Percentiles rank a stretch among this genome's conserved stretches.
Evolutionary conservation across 1,140 invertebrate genomes (phyloP).

Genomic region (Teleopsis dalmanni): DNA sequence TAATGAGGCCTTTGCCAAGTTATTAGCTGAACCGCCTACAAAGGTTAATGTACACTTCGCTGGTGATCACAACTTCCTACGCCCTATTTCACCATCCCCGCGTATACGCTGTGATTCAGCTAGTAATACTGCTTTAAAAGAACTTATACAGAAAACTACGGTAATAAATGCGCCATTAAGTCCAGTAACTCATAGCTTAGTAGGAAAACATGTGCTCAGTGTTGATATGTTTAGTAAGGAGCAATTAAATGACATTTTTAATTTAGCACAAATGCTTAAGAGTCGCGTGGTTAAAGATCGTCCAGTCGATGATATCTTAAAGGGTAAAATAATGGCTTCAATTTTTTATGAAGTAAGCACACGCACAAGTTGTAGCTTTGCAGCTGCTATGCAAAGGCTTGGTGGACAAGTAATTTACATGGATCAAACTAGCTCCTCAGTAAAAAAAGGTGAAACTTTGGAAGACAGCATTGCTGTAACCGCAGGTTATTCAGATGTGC

Average conservation of each 20-base stretch:
- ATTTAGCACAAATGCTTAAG: constrained; percentile 83
- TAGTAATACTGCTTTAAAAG: constrained; percentile 44
- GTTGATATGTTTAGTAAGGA: constrained; percentile 86
- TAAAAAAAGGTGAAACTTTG: constrained; percentile 93
- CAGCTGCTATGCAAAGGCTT: constrained; percentile 90
- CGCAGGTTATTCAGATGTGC: constrained; percentile 81
- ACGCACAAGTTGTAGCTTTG: constrained; percentile 91
- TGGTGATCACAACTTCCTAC: constrained; percentile 40
- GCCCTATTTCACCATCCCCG: constrained; percentile 39
- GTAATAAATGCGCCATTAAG: constrained; percentile 14
- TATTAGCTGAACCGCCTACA: constrained; percentile 30
- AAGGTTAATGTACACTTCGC: constrained; percentile 47
- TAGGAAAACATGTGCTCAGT: constrained; percentile 73
- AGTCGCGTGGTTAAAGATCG: constrained; percentile 75
- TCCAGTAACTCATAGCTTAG: constrained; percentile 50
- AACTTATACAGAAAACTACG: constrained; percentile 42
- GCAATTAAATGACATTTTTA: constrained; percentile 87
- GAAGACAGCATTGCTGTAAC: constrained; percentile 82
- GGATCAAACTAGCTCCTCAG: constrained; percentile 82
- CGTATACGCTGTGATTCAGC: constrained; percentile 52
- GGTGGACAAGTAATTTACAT: constrained; percentile 87
- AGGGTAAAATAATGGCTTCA: constrained; percentile 90
- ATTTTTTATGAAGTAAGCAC: constrained; percentile 98
- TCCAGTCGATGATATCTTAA: constrained; percentile 76
- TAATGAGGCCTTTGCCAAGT: constrained; percentile 47